Evolutionary conservation across 64 coral and sea anemone genomes (phyloP), one percentile per base, ranked within the genome.

Genomic region (Montipora capricornis): DNA sequence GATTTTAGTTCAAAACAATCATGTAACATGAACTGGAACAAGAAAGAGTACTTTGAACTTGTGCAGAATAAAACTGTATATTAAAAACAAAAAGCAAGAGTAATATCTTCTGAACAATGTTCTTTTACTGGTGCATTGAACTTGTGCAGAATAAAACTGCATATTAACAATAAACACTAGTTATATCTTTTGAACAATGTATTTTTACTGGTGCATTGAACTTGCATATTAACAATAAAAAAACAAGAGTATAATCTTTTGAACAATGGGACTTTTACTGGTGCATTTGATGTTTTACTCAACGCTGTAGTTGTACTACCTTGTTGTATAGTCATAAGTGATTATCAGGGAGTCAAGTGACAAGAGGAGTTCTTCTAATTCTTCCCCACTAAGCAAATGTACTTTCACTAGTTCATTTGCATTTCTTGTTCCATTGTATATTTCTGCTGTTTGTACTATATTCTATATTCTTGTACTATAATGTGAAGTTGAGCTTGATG

Each of bases 61-160:
- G 64, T 68, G 64, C 64, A 68, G 64, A 68, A 68, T n/a, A 68
- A 68, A 68, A 68, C 64, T 68, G 64, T 68, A 68, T 68, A 57
- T 6, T 8, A 57, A 57, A 6, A 57, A 57, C 2, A 57, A 57
- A 57, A 14, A 68, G 14, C 64, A 17, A 68, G 64, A 60, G 57
- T 60, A 60, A 60, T 60, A 60, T 60, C 57, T 60, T 60, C 13
- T 60, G 57, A 14, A 68, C 16, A 68, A 68, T 8, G 64, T 14
- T 17, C 64, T 68, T 0, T 68, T 68, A 68, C 64, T 68, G 64
- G 16, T 68, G 17, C 12, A 17, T 68, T 17, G 64, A 68, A 68
- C 64, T 20, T 20, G 64, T 68, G 64, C 10, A 68, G 64, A 68
- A 68, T n/a, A 68, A 68, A 68, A 68, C 16, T 68, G 64, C 16